A percentile compares a stretch with the other conserved stretches of the same genome.
Evolutionary conservation across 1,140 invertebrate species (phyloP).

Genomic region (Drosophila biarmipes): DNA sequence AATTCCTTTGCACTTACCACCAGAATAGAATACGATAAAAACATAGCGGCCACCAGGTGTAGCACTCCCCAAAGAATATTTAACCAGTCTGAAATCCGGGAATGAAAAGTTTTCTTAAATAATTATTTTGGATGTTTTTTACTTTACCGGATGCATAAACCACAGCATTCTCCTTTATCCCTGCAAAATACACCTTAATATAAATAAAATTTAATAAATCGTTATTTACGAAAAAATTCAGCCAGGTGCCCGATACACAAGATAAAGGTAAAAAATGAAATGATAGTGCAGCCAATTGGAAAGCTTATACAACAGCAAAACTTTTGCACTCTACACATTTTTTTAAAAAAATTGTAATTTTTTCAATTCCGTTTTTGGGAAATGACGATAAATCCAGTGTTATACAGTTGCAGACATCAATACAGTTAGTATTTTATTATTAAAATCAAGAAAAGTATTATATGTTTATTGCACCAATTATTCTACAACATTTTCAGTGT

Average conservation of each 20-base stretch:
- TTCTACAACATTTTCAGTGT: neutral
- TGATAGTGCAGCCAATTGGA: constrained; percentile 1
- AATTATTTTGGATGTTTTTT: neutral
- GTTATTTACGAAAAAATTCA: constrained; percentile 14
- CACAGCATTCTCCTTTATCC: neutral
- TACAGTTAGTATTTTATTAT: too few species aligned
- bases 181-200: neutral
- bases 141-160: neutral
- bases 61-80: constrained; percentile 8
- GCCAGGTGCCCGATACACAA: neutral
- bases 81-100: constrained; percentile 6
- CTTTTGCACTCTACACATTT: neutral
- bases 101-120: too few species aligned
- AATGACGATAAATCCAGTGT: neutral
- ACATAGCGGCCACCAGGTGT: constrained; percentile 7
- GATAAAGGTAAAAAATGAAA: constrained; percentile 1
- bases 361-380: neutral
- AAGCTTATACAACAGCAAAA: constrained; percentile 18
- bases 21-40: constrained; percentile 4
- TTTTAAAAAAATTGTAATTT: too few species aligned
- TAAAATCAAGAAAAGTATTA: too few species aligned
- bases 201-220: too few species aligned
- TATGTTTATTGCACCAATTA: neutral
- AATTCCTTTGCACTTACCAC: constrained; percentile 1
- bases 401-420: neutral